Conservation (phyloP, 2,888 invertebrate genomes). For the Chymomyza caudatula region DNA sequence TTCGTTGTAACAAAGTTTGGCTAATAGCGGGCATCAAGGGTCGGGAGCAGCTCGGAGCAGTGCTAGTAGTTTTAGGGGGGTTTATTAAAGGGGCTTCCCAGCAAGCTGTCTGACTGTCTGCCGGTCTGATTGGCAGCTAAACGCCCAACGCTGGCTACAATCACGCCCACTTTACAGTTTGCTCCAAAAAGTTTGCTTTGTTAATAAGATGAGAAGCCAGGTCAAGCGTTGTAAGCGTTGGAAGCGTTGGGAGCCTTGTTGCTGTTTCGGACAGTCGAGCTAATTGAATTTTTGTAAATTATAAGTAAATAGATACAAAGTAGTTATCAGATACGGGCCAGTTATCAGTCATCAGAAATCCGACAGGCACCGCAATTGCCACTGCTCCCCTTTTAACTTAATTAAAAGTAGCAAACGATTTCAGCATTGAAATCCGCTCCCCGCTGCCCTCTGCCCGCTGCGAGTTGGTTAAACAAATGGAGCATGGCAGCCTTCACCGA, state of each 20-base stretch:
- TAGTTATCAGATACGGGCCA: background rate
- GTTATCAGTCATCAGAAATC: background rate
- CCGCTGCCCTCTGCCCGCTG: background rate
- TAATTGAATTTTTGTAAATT: constrained; percentile 67
- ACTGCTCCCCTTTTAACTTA: background rate
- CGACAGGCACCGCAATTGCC: background rate
- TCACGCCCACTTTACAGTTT: background rate
- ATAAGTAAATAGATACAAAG: constrained; percentile 35
- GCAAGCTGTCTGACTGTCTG: constrained; percentile 2
- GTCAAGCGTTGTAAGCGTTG: constrained; percentile 6
- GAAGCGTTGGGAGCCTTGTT: too few species aligned
- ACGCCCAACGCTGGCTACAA: background rate
- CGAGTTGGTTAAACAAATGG: background rate
- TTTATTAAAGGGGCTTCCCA: constrained; percentile 59
- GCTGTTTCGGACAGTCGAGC: constrained; percentile 64
- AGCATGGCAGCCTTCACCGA: constrained; percentile 14
- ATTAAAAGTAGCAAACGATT: background rate
- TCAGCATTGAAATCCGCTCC: too few species aligned
- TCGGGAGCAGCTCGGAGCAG: too few species aligned
- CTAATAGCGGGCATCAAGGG: constrained; percentile 41
- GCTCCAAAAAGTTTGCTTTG: constrained; percentile 26
- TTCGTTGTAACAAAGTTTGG: constrained; percentile 43
- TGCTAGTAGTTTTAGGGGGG: constrained; percentile 55
- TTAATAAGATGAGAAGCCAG: constrained; percentile 31
- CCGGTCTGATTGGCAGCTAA: constrained; percentile 60